These are phyloP conservation scores for Platygyra sinensis DNA, from an alignment of 64 coral and sea anemone genomes.

Conservation along the genomic window DNA sequence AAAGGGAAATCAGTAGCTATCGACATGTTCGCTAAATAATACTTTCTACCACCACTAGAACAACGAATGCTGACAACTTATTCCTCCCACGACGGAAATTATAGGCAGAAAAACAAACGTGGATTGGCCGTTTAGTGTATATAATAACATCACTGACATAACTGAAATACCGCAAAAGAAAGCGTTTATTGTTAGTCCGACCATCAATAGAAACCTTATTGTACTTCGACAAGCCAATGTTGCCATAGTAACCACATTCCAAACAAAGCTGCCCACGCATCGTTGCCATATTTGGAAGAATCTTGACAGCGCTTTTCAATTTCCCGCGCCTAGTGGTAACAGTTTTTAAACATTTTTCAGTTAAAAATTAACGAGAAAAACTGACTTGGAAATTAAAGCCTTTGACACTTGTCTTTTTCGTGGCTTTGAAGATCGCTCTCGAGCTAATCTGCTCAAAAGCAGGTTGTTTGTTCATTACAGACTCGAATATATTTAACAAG, in stretches of 20 bases:
- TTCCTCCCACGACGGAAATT: conserved; percentile 52
- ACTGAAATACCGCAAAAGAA: conserved; percentile 55
- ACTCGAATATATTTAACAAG: neutral
- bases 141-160: conserved; percentile 63
- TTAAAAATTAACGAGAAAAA: conserved; percentile 15
- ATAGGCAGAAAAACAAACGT: conserved; percentile 44
- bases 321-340: neutral
- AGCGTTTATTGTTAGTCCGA: conserved; percentile 40
- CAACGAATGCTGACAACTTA: conserved; percentile 26
- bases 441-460: neutral
- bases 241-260: conserved; percentile 36
- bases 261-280: conserved; percentile 3
- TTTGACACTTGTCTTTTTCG: neutral
- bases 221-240: conserved; percentile 4
- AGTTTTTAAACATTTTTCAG: neutral
- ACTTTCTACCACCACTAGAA: conserved; percentile 8
- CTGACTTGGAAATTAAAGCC: neutral
- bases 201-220: conserved; percentile 43
- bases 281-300: conserved; percentile 40
- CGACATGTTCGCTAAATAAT: neutral
- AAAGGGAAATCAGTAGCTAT: neutral
- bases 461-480: neutral
- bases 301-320: conserved; percentile 12
- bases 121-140: conserved; percentile 35
- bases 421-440: neutral